These are phyloP conservation scores for Drosophila leontia DNA, from an alignment of 1,140 invertebrate genomes.

Conservation along the genomic window DNA sequence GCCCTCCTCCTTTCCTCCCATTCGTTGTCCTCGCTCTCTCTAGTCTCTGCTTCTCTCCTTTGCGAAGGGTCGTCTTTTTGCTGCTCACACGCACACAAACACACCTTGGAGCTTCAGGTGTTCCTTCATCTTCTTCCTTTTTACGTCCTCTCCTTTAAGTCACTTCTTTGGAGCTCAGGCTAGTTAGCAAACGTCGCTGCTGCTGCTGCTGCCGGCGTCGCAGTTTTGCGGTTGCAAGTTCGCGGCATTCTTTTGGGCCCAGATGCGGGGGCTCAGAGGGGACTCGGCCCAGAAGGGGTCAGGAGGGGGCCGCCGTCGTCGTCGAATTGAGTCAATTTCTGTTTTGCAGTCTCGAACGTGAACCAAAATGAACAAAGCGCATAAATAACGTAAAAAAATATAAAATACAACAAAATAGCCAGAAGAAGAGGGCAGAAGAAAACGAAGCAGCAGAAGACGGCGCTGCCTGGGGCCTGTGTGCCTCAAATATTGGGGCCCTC, in stretches of 20 bases:
- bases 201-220: constrained; percentile 11
- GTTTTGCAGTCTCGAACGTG: constrained; percentile 72
- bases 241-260: constrained; percentile 53
- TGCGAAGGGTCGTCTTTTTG: constrained; percentile 1
- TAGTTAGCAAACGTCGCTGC: constrained; percentile 65
- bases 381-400: constrained; percentile 71
- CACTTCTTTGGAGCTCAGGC: constrained; percentile 30
- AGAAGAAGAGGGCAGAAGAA: constrained; percentile 25
- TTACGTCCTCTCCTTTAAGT: constrained; percentile 18
- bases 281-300: constrained; percentile 3
- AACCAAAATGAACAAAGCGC: constrained; percentile 77
- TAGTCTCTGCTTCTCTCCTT: constrained; percentile 16
- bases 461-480: constrained; percentile 48
- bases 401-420: constrained; percentile 12
- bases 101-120: constrained; percentile 69
- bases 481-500: constrained; percentile 44
- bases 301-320: constrained; percentile 35
- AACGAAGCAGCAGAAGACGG: constrained; percentile 37
- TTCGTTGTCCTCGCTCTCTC: constrained; percentile 10
- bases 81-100: constrained; percentile 37
- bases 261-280: neutral
- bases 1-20: constrained; percentile 5
- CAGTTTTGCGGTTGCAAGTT: constrained; percentile 36
- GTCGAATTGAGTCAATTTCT: constrained; percentile 80
- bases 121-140: constrained; percentile 59